Percentiles rank a stretch among this genome's conserved stretches.
phyloP scores from a whole-genome alignment of 2,113 vertebrate genomes.

The Diphyllodes magnificus region DNA sequence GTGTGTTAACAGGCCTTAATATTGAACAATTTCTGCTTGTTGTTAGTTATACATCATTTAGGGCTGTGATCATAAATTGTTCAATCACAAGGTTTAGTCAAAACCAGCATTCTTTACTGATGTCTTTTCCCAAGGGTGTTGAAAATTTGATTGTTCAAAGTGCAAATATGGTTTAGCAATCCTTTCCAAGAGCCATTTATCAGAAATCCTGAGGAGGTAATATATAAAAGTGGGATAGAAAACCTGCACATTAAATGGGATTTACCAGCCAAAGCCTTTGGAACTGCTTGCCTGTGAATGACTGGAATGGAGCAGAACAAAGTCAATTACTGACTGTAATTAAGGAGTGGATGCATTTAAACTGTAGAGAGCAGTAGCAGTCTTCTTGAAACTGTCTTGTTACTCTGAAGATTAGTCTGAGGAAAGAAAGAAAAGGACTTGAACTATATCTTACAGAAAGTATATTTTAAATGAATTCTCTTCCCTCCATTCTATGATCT shows the following conservation, averaged over 20 bases:
- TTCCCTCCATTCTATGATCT: constrained; percentile 60
- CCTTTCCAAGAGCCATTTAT: constrained; percentile 74
- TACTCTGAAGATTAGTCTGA: constrained; percentile 71
- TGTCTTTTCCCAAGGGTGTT: constrained; percentile 66
- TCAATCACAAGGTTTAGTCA: constrained; percentile 67
- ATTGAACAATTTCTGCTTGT: constrained; percentile 32
- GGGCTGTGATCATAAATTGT: constrained; percentile 64
- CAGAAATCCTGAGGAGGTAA: constrained; percentile 71
- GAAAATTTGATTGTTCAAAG: constrained; percentile 74
- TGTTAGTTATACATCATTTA: constrained; percentile 69
- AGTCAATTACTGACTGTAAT: constrained; percentile 82
- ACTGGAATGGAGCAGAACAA: constrained; percentile 74
- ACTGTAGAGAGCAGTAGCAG: constrained; percentile 99
- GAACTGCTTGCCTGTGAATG: constrained; percentile 73
- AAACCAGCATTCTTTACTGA: constrained; percentile 69
- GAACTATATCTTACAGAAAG: constrained; percentile 66
- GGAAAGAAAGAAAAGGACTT: constrained; percentile 67
- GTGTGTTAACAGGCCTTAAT: constrained; percentile 14
- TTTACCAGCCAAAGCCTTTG: constrained; percentile 73
- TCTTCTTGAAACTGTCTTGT: constrained; percentile 85
- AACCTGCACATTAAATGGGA: constrained; percentile 72
- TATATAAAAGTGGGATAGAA: constrained; percentile 67
- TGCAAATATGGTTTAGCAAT: constrained; percentile 77
- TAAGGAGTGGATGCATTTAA: constrained; percentile 86
- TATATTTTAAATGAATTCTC: constrained; percentile 61